phyloP scores from a whole-genome alignment of 2,797 vertebrate genomes.

The Alosa sapidissima region DNA sequence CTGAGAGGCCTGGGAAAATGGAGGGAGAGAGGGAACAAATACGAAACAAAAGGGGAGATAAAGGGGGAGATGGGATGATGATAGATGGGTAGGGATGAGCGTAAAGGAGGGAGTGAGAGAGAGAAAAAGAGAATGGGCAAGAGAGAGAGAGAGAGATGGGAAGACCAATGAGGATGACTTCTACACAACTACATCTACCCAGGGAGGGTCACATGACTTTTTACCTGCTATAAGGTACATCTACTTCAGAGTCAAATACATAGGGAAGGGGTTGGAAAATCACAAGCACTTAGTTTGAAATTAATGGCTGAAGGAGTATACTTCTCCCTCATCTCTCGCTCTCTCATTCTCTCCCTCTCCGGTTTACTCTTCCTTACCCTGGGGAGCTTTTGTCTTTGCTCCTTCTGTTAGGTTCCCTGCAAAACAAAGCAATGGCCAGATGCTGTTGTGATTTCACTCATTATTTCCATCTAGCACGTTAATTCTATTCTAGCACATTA shows the following conservation, averaged over 20 bases:
- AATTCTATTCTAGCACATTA: no score
- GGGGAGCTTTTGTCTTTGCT: constrained; percentile 55
- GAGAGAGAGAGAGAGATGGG: constrained; percentile 39
- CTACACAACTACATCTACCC: constrained; percentile 39
- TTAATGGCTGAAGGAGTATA: constrained; percentile 41
- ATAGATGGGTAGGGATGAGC: constrained; percentile 22
- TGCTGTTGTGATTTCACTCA: neutral
- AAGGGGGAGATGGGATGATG: constrained; percentile 35
- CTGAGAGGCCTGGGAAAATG: constrained; percentile 43
- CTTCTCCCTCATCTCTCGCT: constrained; percentile 29
- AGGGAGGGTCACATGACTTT: constrained; percentile 42
- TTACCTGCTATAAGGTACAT: constrained; percentile 37
- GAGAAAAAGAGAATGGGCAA: neutral
- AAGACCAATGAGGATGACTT: constrained; percentile 50
- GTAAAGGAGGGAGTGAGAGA: neutral
- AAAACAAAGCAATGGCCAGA: constrained; percentile 33
- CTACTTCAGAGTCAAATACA: constrained; percentile 38
- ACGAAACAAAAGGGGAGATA: constrained; percentile 32
- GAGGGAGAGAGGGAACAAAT: constrained; percentile 63
- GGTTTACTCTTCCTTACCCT: constrained; percentile 66
- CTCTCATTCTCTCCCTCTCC: constrained; percentile 28
- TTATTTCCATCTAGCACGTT: no score
- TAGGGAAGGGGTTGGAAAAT: constrained; percentile 17
- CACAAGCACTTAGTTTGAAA: constrained; percentile 49
- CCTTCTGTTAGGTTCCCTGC: constrained; percentile 67